phyloP scores from a whole-genome alignment of 2,113 vertebrate species.

The Sinocyclocheilus anophthalmus region DNA sequence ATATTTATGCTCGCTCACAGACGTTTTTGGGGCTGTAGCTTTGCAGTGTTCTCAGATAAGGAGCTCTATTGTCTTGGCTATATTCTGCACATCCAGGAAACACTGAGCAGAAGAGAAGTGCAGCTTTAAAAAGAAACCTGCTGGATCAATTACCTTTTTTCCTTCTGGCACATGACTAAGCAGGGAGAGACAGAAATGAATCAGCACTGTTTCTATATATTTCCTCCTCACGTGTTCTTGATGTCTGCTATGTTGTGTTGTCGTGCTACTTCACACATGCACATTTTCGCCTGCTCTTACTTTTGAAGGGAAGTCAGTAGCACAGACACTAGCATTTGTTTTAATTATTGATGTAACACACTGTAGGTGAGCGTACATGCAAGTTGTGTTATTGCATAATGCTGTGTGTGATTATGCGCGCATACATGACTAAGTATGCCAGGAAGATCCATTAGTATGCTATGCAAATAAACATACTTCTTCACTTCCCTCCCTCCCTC shows the following conservation, averaged over 20 bases:
- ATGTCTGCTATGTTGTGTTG: constrained; percentile 18
- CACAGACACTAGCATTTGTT: not conserved
- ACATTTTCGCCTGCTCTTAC: not conserved
- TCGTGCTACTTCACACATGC: not conserved
- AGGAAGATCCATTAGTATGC: not conserved
- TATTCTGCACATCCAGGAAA: constrained; percentile 34
- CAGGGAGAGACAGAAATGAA: constrained; percentile 38
- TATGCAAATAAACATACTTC: constrained; percentile 12
- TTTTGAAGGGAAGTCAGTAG: not conserved
- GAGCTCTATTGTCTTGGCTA: constrained; percentile 47
- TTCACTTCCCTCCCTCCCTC: not conserved
- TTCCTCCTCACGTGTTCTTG: not conserved
- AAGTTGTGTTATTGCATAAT: constrained; percentile 5
- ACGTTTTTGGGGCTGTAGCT: constrained; percentile 20
- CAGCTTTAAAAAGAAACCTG: constrained; percentile 27
- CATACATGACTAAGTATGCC: not conserved
- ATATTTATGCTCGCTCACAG: constrained; percentile 39
- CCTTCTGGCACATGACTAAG: constrained; percentile 25
- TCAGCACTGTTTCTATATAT: constrained; percentile 44
- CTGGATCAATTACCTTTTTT: constrained; percentile 27
- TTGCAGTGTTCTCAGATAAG: constrained; percentile 38
- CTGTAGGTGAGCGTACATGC: not conserved
- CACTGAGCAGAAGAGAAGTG: not conserved
- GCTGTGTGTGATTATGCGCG: not conserved
- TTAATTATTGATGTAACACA: constrained; percentile 18